Evolutionary conservation across 2,113 vertebrate species (phyloP).

Genomic region (mouse (Mus musculus)): GRCm39 chr8:52223001-52223500

Average conservation of each 20-base stretch:
- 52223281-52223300: not conserved
- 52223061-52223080: not conserved
- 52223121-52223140: not conserved
- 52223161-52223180: not conserved
- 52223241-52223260: constrained; percentile 21
- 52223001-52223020: not conserved
- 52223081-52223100: not conserved
- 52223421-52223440: not conserved
- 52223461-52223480: not conserved
- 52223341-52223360: constrained; percentile 26
- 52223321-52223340: constrained; percentile 57
- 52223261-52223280: not conserved
- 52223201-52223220: constrained; percentile 32
- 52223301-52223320: not conserved
- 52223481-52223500: constrained; percentile 51
- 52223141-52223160: not conserved
- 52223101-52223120: not conserved
- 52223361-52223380: not conserved
- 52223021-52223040: not conserved
- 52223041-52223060: not conserved
- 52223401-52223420: not conserved
- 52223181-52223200: not conserved
- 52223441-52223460: constrained; percentile 40
- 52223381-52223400: not conserved
- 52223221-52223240: not conserved